phyloP scores from a whole-genome alignment of 1,140 invertebrate genomes.

The Dolichoris vasculosae region DNA sequence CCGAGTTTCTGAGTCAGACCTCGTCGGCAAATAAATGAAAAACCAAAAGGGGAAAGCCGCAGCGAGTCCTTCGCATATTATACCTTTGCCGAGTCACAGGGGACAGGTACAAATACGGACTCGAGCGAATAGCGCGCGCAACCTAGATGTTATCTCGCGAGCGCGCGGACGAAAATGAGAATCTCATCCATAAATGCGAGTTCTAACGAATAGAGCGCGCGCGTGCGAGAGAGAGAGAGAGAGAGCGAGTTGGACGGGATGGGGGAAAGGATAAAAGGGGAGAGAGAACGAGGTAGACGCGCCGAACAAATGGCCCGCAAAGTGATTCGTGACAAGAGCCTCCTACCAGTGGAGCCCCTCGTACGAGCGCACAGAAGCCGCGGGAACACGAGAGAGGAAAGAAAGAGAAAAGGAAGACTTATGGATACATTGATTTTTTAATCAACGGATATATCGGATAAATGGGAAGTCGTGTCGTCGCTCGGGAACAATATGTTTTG shows the following conservation, averaged over 20 bases:
- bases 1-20: background rate
- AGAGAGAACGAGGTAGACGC: background rate
- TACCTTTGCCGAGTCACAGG: slow-evolving; percentile 21
- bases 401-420: slow-evolving; percentile 32
- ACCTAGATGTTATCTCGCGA: slow-evolving; percentile 22
- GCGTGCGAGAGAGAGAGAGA: slow-evolving; percentile 17
- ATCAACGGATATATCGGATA: slow-evolving; percentile 15
- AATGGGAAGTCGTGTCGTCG: slow-evolving; percentile 17
- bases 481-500: background rate
- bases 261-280: background rate
- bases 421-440: slow-evolving; percentile 28
- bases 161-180: slow-evolving; percentile 34
- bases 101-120: slow-evolving; percentile 47
- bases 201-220: slow-evolving; percentile 28
- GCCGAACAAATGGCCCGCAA: slow-evolving; percentile 43
- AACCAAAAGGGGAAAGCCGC: slow-evolving; percentile 13
- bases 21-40: slow-evolving; percentile 11
- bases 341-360: background rate
- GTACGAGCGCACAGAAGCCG: slow-evolving; percentile 16
- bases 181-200: slow-evolving; percentile 47
- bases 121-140: background rate
- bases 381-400: slow-evolving; percentile 24
- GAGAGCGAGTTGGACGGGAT: background rate
- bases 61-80: slow-evolving; percentile 31
- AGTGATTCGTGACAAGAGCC: slow-evolving; percentile 44